Evolutionary conservation across 2,113 vertebrate species (phyloP), one percentile per base, ranked within the genome.

Genomic region (Meles meles): DNA sequence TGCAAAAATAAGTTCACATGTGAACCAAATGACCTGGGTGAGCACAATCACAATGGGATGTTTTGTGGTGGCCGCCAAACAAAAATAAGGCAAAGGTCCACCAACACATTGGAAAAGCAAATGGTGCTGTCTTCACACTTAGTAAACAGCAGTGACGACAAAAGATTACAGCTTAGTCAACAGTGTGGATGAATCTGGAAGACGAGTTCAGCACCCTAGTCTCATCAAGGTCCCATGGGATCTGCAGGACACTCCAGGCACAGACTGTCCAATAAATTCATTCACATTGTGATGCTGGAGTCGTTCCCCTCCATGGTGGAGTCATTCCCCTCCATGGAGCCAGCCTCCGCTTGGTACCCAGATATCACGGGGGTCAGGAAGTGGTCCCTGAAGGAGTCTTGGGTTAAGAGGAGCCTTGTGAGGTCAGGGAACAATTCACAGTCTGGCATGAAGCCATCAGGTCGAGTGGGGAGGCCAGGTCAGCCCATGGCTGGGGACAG

Each of bases 101-200:
- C 34, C 17, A 44, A 77, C 39, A 20, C 34, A 25, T 4, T 3
- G 67, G 27, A 80, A 52, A 39, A 25, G 61, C 13, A 47, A 10
- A 4, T 37, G 47, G 39, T n/a, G 52, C 34, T 7, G 34, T 15
- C 2, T 71, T 57, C 76, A 72, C 27, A 25, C 31, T 10, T 3
- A 17, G 65, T 69, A 13, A 63, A 49, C 0, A 44, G 29, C 59
- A 52, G n/a, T 37, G 57, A 39, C 37, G 13, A 47, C 17, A 18
- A 29, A 6, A 10, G 37, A 29, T 13, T 57, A 14, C 20, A 44
- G 52, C 81, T 81, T 39, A 29, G 59, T 49, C 39, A 20, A 17
- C 25, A 5, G 8, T 4, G 0, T 2, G 29, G 15, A 6, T 49
- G 79, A 42, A 31, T 20, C 6, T 25, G 17, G 2, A 23, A 23